phyloP scores from a whole-genome alignment of 2,888 invertebrate species.

The Andricus curvator region DNA sequence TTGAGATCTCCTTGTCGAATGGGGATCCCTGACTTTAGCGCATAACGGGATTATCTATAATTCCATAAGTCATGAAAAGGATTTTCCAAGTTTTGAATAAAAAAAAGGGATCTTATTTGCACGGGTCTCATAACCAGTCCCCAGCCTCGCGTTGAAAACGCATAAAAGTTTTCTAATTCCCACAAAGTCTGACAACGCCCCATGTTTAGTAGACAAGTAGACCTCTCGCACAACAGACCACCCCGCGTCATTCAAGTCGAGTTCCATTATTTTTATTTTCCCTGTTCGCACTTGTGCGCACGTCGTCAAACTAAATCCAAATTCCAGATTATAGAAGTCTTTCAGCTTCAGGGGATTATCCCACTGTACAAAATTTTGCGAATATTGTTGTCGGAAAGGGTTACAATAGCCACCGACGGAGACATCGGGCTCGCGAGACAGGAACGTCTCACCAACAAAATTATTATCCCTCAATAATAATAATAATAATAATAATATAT shows the following conservation, averaged over 20 bases:
- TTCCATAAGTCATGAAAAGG: constrained; percentile 43
- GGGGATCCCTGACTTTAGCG: constrained; percentile 37
- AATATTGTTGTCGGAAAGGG: constrained; percentile 1
- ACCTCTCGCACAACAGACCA: constrained; percentile 65
- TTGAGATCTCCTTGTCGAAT: constrained; percentile 13
- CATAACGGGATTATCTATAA: constrained; percentile 49
- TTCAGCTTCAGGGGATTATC: constrained; percentile 43
- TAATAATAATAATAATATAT: background rate
- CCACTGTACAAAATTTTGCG: constrained; percentile 14
- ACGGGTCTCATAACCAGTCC: constrained; percentile 56
- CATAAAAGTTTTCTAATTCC: constrained; percentile 67
- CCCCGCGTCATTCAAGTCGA: constrained; percentile 59
- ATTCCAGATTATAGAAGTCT: constrained; percentile 22
- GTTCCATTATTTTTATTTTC: constrained; percentile 32
- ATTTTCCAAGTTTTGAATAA: constrained; percentile 43
- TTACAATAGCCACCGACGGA: background rate
- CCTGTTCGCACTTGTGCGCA: constrained; percentile 1
- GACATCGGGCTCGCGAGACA: background rate
- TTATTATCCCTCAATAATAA: background rate
- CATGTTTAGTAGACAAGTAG: constrained; percentile 61
- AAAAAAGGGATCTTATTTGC: constrained; percentile 49
- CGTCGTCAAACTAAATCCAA: constrained; percentile 47
- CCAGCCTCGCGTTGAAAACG: constrained; percentile 50
- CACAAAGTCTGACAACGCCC: constrained; percentile 64
- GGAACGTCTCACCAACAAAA: background rate